Evolutionary conservation across 2,888 invertebrate genomes (phyloP), one percentile per base, ranked within the genome.

Genomic region (Aplocera efformata): DNA sequence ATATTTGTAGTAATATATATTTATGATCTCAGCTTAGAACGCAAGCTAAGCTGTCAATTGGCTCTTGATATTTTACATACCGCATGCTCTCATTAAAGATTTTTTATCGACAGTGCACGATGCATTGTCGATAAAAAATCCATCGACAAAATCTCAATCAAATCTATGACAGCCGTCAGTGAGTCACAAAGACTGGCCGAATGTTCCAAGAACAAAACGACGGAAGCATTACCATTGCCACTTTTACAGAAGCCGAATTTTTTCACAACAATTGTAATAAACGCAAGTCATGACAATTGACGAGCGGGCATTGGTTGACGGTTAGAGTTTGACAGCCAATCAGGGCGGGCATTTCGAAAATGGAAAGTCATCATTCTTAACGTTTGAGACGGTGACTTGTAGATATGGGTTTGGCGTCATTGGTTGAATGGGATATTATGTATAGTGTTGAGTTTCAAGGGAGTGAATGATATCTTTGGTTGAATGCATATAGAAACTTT

Each of bases 271-370:
- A 82, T 84, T 80, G 81, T 81, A 74, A 70, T 56, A 58, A 73
- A 75, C 76, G 68, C 71, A 51, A 74, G 84, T 88, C 86, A 88
- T 79, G 74, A 75, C 68, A 72, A 77, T 80, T 86, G 86, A 88
- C 84, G 84, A 85, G 79, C 82, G 53, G 59, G 77, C 69, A 88
- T 86, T 88, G 86, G 86, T 78, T 63, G 77, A 64, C 69, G 74
- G 73, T 55, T 60, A 54, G 63, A 65, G 75, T 82, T 80, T 85
- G 86, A 88, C 86, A 80, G 85, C 86, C 86, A 88, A 88, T 88
- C 79, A 72, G 73, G 62, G 73, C 59, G 63, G 67, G 66, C 72
- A 67, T 68, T 79, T 75, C 61, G 62, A 81, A 79, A 75, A 82
- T 70, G 62, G 79, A 84, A 80, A 85, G 86, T 88, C 86, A 88